Percentiles rank a stretch among this genome's conserved stretches.
These are phyloP conservation scores for Hemitrygon akajei DNA, from an alignment of 2,797 vertebrate genomes.

Conservation along the genomic window DNA sequence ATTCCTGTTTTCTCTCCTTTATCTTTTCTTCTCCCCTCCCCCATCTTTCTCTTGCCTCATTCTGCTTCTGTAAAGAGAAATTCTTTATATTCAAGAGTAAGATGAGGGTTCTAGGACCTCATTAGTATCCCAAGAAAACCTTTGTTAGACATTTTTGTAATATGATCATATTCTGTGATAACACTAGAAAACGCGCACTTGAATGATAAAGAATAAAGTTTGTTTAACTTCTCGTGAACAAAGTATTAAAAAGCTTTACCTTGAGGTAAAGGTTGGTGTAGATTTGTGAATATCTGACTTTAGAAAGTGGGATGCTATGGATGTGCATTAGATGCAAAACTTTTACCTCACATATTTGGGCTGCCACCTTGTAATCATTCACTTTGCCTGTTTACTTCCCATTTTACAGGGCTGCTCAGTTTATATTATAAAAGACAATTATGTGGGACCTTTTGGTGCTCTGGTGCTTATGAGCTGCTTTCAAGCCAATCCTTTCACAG, in stretches of 20 bases:
- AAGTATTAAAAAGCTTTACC: not conserved
- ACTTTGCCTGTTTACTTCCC: slow-evolving; percentile 28
- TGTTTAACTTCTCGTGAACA: not conserved
- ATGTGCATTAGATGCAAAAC: slow-evolving; percentile 2
- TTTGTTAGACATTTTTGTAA: not conserved
- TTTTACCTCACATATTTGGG: slow-evolving; percentile 8
- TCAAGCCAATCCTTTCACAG: slow-evolving; percentile 27
- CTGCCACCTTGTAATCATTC: not conserved
- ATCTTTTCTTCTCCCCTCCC: not conserved
- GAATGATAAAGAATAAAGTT: not conserved
- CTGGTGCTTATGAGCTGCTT: slow-evolving; percentile 28
- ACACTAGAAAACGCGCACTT: not conserved
- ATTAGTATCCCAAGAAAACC: not conserved
- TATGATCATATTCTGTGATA: not conserved
- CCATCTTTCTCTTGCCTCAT: not conserved
- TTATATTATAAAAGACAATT: slow-evolving; percentile 24
- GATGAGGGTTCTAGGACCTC: not conserved
- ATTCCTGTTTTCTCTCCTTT: not conserved
- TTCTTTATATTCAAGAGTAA: not conserved
- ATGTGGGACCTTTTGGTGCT: slow-evolving; percentile 34
- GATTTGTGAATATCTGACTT: not conserved
- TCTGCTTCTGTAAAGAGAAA: not conserved
- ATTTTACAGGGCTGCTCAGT: slow-evolving; percentile 29
- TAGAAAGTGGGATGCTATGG: not conserved
- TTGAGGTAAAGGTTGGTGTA: not conserved